Conservation (phyloP, 35 echinoderm and acorn worm species). For the Holothuria glaberrima region DNA sequence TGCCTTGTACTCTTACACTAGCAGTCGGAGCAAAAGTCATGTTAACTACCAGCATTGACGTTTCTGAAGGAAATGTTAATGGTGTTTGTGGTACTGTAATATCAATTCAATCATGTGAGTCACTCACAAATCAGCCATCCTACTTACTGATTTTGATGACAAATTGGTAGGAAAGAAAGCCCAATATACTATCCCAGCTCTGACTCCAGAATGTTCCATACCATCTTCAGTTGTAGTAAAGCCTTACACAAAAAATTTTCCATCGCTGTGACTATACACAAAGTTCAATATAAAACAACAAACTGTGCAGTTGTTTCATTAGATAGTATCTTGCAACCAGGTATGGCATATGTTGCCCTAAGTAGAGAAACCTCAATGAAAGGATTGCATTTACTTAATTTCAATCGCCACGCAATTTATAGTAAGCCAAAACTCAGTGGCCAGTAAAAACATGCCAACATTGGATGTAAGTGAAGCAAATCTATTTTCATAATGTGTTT, state of each 20-base stretch:
- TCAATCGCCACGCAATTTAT: not conserved
- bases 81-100: not conserved
- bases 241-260: not conserved
- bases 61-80: not conserved
- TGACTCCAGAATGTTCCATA: too few species aligned
- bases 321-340: slow-evolving; percentile 1
- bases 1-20: not conserved
- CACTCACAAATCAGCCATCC: too few species aligned
- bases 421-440: slow-evolving; percentile 13
- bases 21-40: slow-evolving; percentile 1
- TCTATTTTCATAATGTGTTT: not conserved
- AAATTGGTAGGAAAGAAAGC: too few species aligned
- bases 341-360: slow-evolving; percentile 29
- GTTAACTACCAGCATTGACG: not conserved
- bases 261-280: slow-evolving; percentile 11
- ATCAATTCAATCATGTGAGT: too few species aligned
- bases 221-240: not conserved
- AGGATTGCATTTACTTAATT: slow-evolving; percentile 7
- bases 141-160: too few species aligned
- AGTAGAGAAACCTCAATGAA: slow-evolving; percentile 37
- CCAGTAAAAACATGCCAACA: not conserved
- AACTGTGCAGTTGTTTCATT: slow-evolving; percentile 8
- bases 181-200: too few species aligned
- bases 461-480: not conserved
- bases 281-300: slow-evolving; percentile 27